These are phyloP conservation scores for Drosophila pseudotalamancana DNA, from an alignment of 2,888 invertebrate genomes.

Conservation along the genomic window DNA sequence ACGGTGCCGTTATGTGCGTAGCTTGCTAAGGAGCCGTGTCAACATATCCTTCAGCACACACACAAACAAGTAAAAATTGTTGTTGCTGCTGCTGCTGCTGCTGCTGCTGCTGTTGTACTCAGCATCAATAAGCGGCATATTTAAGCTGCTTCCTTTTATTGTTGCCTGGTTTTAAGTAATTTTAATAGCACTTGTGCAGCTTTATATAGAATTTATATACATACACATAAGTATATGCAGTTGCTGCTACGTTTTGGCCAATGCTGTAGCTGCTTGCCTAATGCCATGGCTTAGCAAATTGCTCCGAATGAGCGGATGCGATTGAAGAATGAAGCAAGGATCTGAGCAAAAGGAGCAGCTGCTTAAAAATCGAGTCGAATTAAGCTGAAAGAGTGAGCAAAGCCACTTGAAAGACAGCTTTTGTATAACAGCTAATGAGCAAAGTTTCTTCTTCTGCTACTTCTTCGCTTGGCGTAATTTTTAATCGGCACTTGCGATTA, in stretches of 20 bases:
- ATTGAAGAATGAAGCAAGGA: no score
- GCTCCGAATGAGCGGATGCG: no score
- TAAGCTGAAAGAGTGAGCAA: neutral
- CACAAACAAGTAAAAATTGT: constrained; percentile 9
- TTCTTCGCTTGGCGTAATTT: no score
- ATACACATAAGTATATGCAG: no score
- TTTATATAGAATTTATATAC: no score
- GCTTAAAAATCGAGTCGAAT: neutral
- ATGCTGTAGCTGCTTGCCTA: constrained; percentile 11
- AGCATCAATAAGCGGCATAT: constrained; percentile 71
- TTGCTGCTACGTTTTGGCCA: no score
- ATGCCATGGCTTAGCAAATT: constrained; percentile 47
- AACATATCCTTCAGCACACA: constrained; percentile 32
- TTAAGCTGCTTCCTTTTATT: constrained; percentile 68
- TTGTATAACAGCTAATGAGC: constrained; percentile 26
- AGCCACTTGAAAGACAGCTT: constrained; percentile 9
- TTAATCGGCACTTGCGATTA: constrained; percentile 10
- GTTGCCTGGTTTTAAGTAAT: constrained; percentile 74
- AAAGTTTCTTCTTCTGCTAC: constrained; percentile 18
- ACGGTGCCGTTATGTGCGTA: constrained; percentile 7
- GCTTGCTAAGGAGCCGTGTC: constrained; percentile 51
- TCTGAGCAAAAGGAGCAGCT: no score
- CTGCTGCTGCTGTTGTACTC: constrained; percentile 4
- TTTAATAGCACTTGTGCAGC: constrained; percentile 70
- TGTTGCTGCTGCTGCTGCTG: neutral